Evolutionary conservation across 2,797 vertebrate species (phyloP).

Genomic region (Pteropus rufus): DNA sequence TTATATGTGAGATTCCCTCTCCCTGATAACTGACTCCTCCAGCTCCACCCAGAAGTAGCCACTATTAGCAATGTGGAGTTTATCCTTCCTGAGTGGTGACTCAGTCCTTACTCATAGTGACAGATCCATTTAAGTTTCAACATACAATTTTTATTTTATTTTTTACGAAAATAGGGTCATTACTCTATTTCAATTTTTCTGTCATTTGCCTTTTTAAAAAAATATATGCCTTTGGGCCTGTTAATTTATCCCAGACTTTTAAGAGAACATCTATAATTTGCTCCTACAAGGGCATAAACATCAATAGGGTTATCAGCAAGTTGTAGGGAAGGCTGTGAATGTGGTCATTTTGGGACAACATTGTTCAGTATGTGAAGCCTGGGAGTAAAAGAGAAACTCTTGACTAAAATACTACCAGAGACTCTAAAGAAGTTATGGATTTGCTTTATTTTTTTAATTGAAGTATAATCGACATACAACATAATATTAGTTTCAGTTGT

Average conservation of each 20-base stretch:
- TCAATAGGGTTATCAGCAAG: background rate
- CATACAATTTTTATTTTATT: background rate
- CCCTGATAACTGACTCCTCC: background rate
- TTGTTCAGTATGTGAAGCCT: background rate
- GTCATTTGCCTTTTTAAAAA: background rate
- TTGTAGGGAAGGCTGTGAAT: background rate
- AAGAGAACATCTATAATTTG: background rate
- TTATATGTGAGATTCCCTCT: background rate
- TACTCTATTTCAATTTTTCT: background rate
- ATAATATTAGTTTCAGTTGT: background rate
- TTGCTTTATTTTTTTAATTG: background rate
- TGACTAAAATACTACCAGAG: background rate
- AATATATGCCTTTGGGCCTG: background rate
- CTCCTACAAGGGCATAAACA: background rate
- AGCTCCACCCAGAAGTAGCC: background rate
- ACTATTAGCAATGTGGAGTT: background rate
- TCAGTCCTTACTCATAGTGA: background rate
- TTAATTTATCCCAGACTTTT: background rate
- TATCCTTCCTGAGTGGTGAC: background rate
- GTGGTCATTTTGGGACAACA: background rate
- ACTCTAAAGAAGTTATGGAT: background rate
- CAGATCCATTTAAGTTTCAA: background rate
- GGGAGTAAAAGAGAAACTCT: background rate
- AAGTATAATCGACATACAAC: background rate
- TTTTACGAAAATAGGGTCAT: background rate